Evolutionary conservation across 2,797 vertebrate genomes (phyloP).

Genomic region (Gallinago solitaria): DNA sequence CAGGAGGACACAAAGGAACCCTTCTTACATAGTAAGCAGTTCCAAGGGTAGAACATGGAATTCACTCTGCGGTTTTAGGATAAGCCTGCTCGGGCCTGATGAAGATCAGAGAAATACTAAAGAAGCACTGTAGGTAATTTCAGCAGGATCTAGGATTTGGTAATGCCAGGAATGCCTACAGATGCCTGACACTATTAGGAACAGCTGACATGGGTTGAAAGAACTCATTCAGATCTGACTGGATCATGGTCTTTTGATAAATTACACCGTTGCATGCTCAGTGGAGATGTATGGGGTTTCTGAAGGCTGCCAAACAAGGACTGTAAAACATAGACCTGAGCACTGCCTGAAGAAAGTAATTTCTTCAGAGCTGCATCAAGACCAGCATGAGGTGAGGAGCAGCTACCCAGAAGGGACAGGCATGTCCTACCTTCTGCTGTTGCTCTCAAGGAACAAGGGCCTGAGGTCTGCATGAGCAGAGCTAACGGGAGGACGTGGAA

Average conservation of each 20-base stretch:
- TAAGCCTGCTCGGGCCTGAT: background rate
- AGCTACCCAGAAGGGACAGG: fast-evolving
- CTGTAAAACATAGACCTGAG: background rate
- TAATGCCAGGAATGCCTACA: background rate
- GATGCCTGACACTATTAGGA: background rate
- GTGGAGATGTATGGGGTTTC: background rate
- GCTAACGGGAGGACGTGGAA: fast-evolving
- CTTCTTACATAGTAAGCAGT: background rate
- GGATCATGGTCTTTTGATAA: background rate
- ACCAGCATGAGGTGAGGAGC: background rate
- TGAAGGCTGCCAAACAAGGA: background rate
- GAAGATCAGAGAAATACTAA: background rate
- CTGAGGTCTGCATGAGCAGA: background rate
- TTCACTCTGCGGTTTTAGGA: background rate
- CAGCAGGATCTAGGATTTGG: background rate
- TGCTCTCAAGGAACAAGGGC: background rate
- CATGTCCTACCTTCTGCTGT: background rate
- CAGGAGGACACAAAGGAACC: background rate
- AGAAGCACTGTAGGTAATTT: background rate
- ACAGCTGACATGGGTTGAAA: background rate
- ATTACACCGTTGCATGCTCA: background rate
- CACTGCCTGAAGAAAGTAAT: background rate
- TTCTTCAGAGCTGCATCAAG: background rate
- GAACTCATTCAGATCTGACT: background rate
- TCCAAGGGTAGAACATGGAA: background rate